Percentiles rank a stretch among this genome's conserved stretches.
These are phyloP conservation scores for Slavum lentiscoides DNA, from an alignment of 2,888 invertebrate genomes.

Conservation along the genomic window DNA sequence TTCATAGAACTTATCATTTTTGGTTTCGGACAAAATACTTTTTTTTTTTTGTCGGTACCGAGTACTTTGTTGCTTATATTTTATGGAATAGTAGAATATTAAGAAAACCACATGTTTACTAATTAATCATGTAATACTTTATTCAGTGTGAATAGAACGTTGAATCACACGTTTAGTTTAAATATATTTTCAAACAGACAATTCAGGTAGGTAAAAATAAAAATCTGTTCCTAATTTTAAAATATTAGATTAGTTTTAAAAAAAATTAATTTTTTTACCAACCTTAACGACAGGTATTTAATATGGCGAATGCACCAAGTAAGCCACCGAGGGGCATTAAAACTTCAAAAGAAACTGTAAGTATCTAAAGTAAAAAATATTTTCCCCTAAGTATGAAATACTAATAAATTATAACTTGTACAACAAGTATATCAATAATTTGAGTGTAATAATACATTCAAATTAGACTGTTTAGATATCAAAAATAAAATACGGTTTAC, in stretches of 20 bases:
- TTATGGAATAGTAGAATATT: no score
- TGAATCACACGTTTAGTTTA: neutral
- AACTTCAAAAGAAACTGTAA: constrained; percentile 83
- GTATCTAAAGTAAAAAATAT: constrained; percentile 55
- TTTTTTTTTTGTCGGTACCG: no score
- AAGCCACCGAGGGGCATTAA: constrained; percentile 87
- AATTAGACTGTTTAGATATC: no score
- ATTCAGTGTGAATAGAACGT: neutral
- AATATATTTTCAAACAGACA: neutral
- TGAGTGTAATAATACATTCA: no score
- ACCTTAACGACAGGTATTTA: neutral
- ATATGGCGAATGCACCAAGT: constrained; percentile 66
- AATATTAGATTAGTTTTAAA: neutral
- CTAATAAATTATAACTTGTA: neutral
- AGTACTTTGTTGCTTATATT: no score
- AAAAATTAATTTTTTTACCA: neutral
- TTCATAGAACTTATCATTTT: no score
- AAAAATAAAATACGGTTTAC: no score
- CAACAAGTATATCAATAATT: neutral
- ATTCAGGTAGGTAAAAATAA: neutral
- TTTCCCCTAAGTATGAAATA: neutral
- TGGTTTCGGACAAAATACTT: no score
- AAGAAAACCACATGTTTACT: no score
- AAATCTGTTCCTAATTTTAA: neutral
- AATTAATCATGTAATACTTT: neutral